These are phyloP conservation scores for Scaeva pyrastri DNA, from an alignment of 2,888 invertebrate species.

Conservation along the genomic window DNA sequence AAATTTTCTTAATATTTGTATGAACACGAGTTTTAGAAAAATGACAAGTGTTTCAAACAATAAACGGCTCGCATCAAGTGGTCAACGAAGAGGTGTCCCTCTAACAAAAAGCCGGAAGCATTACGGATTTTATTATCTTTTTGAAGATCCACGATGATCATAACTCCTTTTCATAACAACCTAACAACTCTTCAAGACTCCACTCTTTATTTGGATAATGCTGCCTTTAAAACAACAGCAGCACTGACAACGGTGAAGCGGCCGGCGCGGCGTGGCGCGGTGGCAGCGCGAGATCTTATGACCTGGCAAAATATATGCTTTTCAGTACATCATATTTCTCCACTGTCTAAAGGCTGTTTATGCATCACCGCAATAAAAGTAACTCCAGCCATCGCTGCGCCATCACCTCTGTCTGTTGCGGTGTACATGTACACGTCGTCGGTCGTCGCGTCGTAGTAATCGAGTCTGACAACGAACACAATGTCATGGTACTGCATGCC, in stretches of 20 bases:
- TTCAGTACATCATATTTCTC: slow-evolving; percentile 28
- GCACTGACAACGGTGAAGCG: no score
- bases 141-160: slow-evolving; percentile 46
- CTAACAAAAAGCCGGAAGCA: slow-evolving; percentile 69
- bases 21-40: slow-evolving; percentile 36
- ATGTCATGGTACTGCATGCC: slow-evolving; percentile 50
- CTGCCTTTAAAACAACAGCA: neutral
- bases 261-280: neutral
- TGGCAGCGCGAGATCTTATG: slow-evolving; percentile 20
- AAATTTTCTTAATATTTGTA: slow-evolving; percentile 35
- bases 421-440: slow-evolving; percentile 23
- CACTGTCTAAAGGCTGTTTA: slow-evolving; percentile 21
- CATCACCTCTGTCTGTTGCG: slow-evolving; percentile 45
- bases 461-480: slow-evolving; percentile 68
- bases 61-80: slow-evolving; percentile 29
- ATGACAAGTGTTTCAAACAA: slow-evolving; percentile 33
- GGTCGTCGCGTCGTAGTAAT: no score
- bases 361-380: neutral
- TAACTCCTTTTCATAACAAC: slow-evolving; percentile 43
- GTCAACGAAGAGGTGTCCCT: slow-evolving; percentile 35
- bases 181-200: slow-evolving; percentile 23
- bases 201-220: slow-evolving; percentile 1
- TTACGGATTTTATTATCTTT: slow-evolving; percentile 47
- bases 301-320: slow-evolving; percentile 33
- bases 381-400: slow-evolving; percentile 28